These are phyloP conservation scores for Hyperoplus immaculatus DNA, from an alignment of 2,797 vertebrate species.

Conservation along the genomic window DNA sequence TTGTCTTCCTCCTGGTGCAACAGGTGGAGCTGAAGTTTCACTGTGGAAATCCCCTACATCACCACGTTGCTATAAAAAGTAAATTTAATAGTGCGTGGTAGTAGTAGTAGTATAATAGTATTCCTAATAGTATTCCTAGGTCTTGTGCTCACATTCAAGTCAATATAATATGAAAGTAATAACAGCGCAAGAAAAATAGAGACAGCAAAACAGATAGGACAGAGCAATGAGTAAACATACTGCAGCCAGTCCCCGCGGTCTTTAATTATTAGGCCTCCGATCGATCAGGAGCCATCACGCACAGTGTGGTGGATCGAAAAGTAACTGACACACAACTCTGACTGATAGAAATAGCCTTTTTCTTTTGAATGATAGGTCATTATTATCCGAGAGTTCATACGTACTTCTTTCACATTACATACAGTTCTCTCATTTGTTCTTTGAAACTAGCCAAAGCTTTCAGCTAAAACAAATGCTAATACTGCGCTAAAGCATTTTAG, in stretches of 20 bases:
- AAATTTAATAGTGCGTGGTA: neutral
- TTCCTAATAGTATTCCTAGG: neutral
- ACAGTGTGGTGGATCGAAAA: conserved; percentile 3
- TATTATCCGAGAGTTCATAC: no score
- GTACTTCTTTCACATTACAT: neutral
- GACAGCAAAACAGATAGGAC: no score
- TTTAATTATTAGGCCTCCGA: conserved; percentile 14
- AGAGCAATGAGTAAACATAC: neutral
- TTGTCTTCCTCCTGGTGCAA: conserved; percentile 60
- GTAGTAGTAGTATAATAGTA: no score
- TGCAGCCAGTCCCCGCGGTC: conserved; percentile 8
- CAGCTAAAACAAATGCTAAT: neutral
- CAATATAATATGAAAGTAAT: neutral
- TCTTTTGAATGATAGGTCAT: no score
- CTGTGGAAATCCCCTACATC: conserved; percentile 74
- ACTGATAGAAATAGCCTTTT: neutral
- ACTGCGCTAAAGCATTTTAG: neutral
- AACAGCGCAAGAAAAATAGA: conserved; percentile 1
- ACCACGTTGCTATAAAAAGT: conserved; percentile 21
- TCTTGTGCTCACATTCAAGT: neutral
- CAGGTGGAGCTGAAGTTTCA: conserved; percentile 72
- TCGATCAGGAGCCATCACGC: conserved; percentile 3
- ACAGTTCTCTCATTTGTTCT: neutral
- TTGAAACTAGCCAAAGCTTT: no score
- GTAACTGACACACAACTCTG: neutral